Evolutionary conservation across 2,797 vertebrate species (phyloP).

Genomic region (Chelmon rostratus): DNA sequence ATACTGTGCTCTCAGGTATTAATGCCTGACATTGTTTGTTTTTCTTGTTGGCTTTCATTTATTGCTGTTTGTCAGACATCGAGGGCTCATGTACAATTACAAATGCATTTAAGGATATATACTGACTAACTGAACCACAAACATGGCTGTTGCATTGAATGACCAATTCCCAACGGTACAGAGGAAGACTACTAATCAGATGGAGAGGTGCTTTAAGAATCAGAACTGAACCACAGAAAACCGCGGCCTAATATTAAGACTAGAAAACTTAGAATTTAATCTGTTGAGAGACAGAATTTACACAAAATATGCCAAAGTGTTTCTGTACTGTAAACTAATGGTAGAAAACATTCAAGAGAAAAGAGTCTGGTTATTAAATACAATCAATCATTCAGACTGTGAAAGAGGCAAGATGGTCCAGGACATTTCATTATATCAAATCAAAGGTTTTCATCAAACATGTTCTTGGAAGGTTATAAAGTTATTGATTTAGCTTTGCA

Average conservation of each 20-base stretch:
- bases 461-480: constrained; percentile 36
- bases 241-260: neutral
- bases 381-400: constrained; percentile 37
- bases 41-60: neutral
- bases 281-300: constrained; percentile 28
- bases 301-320: constrained; percentile 10
- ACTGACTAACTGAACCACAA: neutral
- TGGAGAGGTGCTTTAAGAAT: neutral
- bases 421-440: constrained; percentile 36
- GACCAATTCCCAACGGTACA: neutral
- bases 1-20: neutral
- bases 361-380: constrained; percentile 37
- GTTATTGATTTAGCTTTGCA: constrained; percentile 54
- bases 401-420: constrained; percentile 30
- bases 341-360: constrained; percentile 37
- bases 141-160: constrained; percentile 2
- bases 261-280: constrained; percentile 34
- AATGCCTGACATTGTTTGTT: neutral
- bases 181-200: constrained; percentile 14
- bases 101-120: neutral
- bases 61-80: constrained; percentile 18
- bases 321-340: constrained; percentile 33
- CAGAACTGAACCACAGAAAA: constrained; percentile 1
- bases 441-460: constrained; percentile 40
- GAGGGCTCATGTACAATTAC: neutral